Conservation (phyloP, 2,888 invertebrate genomes). For the Taphrorychus bicolor region DNA sequence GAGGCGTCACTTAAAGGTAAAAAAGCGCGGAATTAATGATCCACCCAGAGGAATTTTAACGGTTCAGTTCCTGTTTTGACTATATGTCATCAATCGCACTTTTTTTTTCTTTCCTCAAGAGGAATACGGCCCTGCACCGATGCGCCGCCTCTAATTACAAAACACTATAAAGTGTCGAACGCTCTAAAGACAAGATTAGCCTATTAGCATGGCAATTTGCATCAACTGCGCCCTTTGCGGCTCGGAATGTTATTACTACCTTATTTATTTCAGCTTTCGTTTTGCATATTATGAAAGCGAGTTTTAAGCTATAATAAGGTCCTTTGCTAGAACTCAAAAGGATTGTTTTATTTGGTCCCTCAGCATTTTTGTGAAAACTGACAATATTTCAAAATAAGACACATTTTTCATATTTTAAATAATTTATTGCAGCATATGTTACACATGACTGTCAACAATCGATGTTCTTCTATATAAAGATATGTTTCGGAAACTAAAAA, state of each 20-base stretch:
- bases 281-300: no score
- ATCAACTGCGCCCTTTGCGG: constrained; percentile 47
- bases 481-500: constrained; percentile 36
- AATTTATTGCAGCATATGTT: constrained; percentile 58
- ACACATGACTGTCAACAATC: constrained; percentile 55
- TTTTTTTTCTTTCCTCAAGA: not conserved
- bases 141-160: constrained; percentile 35
- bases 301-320: no score
- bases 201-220: constrained; percentile 62
- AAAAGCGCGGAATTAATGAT: constrained; percentile 25
- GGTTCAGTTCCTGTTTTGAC: constrained; percentile 38
- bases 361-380: no score
- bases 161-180: constrained; percentile 60
- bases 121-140: not conserved
- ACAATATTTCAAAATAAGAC: no score
- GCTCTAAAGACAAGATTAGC: constrained; percentile 61
- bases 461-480: constrained; percentile 28
- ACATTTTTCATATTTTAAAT: not conserved
- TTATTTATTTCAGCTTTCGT: constrained; percentile 29
- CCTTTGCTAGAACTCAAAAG: no score
- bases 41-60: constrained; percentile 25
- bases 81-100: constrained; percentile 19
- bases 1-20: not conserved
- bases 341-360: no score
- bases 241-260: constrained; percentile 34